These are phyloP conservation scores for Bostrychus sinensis DNA, from an alignment of 2,113 vertebrate species.

Conservation along the genomic window DNA sequence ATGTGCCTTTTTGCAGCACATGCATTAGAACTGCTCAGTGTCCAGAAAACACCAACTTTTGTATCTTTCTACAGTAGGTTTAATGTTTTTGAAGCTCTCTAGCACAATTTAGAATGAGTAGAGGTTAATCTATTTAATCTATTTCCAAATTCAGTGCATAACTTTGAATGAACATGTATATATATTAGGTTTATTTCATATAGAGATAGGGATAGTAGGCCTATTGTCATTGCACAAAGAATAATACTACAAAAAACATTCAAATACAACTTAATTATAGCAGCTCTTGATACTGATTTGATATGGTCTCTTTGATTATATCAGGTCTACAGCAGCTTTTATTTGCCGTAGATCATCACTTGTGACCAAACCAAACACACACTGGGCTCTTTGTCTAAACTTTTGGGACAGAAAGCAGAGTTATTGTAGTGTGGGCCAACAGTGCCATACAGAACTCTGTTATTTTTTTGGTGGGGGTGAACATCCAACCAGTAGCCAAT, in stretches of 20 bases:
- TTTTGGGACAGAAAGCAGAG: slow-evolving; percentile 62
- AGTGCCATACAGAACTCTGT: slow-evolving; percentile 55
- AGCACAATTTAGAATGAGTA: no score
- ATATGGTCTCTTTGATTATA: no score
- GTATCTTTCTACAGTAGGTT: not conserved
- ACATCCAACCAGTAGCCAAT: slow-evolving; percentile 59
- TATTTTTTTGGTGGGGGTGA: slow-evolving; percentile 53
- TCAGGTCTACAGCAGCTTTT: no score
- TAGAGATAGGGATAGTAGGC: no score
- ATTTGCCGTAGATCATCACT: slow-evolving; percentile 40
- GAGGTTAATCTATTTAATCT: no score
- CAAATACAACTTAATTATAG: no score
- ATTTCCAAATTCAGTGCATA: no score
- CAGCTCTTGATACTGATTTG: no score
- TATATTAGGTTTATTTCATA: no score
- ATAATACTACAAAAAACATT: no score
- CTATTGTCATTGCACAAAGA: no score
- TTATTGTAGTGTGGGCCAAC: slow-evolving; percentile 58
- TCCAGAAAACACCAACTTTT: not conserved
- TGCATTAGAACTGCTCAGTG: not conserved
- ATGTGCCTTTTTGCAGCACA: not conserved
- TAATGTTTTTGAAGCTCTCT: not conserved
- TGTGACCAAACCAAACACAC: slow-evolving; percentile 56
- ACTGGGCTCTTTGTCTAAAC: slow-evolving; percentile 72
- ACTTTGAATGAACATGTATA: no score